Evolutionary conservation across 2,113 vertebrate genomes (phyloP).

Genomic region (Choloepus hoffmanni): DNA sequence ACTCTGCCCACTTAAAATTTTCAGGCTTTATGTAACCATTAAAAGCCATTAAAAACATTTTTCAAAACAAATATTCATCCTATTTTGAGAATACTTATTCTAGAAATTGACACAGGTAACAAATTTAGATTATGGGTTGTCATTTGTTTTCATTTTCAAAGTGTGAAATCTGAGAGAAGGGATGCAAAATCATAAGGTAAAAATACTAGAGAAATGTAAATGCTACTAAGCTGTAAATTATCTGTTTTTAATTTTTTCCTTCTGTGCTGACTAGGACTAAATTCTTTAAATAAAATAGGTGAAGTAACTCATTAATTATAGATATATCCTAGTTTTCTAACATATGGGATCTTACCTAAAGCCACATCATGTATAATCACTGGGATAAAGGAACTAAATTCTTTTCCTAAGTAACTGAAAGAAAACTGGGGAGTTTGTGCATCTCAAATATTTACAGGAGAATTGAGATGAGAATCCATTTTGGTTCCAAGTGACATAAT

Average conservation of each 20-base stretch:
- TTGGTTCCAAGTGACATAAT: not conserved
- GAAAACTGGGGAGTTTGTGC: not conserved
- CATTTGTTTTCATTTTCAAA: slow-evolving; percentile 34
- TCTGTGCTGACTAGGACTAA: not conserved
- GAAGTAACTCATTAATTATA: not conserved
- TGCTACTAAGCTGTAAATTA: not conserved
- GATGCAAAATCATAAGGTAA: not conserved
- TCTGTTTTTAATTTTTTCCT: not conserved
- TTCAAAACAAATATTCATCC: not conserved
- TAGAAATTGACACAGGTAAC: not conserved
- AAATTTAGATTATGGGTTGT: not conserved
- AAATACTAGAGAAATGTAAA: slow-evolving; percentile 6
- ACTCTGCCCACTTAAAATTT: not conserved
- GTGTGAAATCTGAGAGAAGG: slow-evolving; percentile 5
- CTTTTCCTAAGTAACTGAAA: not conserved
- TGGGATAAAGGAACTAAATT: not conserved
- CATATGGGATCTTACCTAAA: not conserved
- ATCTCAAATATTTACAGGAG: not conserved
- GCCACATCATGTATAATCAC: not conserved
- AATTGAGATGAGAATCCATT: not conserved
- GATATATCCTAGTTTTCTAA: not conserved
- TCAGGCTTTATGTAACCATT: not conserved
- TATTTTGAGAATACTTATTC: not conserved
- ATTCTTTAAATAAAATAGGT: not conserved
- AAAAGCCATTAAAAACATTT: not conserved